A percentile compares a stretch with the other conserved stretches of the same genome.
Evolutionary conservation across 1,140 invertebrate genomes (phyloP).

Genomic region (Vanessa tameamea): DNA sequence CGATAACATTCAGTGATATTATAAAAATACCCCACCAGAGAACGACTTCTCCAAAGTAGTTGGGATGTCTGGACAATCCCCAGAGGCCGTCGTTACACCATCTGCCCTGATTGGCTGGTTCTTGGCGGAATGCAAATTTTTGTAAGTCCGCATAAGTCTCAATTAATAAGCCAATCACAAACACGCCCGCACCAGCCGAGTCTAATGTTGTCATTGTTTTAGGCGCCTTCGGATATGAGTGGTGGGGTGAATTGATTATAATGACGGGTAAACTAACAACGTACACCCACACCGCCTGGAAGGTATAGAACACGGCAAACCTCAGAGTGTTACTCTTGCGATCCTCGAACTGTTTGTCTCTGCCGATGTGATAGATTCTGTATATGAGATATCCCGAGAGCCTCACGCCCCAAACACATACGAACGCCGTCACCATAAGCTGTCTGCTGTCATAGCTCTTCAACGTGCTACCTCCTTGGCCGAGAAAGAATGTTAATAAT

Average conservation of each 20-base stretch:
- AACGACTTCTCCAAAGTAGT: slow-evolving; percentile 97
- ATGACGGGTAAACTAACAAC: slow-evolving; percentile 94
- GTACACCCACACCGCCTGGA: slow-evolving; percentile 97
- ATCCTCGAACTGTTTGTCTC: slow-evolving; percentile 95
- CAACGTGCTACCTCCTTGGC: slow-evolving; percentile 85
- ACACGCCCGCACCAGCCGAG: slow-evolving; percentile 91
- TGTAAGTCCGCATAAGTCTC: slow-evolving; percentile 95
- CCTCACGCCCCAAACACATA: slow-evolving; percentile 92
- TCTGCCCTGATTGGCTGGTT: slow-evolving; percentile 92
- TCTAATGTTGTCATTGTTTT: slow-evolving; percentile 92
- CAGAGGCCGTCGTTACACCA: slow-evolving; percentile 95
- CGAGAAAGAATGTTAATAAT: slow-evolving; percentile 91
- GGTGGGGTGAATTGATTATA: slow-evolving; percentile 93
- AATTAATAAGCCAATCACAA: slow-evolving; percentile 90
- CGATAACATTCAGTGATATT: slow-evolving; percentile 92
- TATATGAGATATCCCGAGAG: slow-evolving; percentile 93
- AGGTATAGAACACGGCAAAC: slow-evolving; percentile 95
- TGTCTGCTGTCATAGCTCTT: slow-evolving; percentile 92
- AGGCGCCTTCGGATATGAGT: slow-evolving; percentile 87
- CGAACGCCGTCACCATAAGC: slow-evolving; percentile 92
- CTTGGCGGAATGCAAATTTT: slow-evolving; percentile 93
- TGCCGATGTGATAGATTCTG: slow-evolving; percentile 92
- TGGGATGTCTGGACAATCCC: slow-evolving; percentile 94
- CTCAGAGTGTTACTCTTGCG: slow-evolving; percentile 91
- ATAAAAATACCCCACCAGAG: slow-evolving; percentile 97